phyloP scores from a whole-genome alignment of 2,888 invertebrate genomes.

The Aquatica leii region DNA sequence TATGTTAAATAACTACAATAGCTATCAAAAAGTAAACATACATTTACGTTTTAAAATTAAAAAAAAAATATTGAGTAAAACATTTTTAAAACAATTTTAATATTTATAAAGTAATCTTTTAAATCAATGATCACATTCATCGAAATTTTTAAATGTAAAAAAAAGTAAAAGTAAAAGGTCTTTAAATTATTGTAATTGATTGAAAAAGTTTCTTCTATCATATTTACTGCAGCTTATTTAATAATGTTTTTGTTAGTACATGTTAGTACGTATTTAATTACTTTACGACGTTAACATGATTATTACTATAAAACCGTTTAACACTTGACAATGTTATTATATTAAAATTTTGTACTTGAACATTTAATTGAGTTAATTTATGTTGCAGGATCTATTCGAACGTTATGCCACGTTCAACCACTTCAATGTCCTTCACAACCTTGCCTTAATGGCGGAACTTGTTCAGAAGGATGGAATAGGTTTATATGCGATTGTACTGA shows the following conservation, averaged over 20 bases:
- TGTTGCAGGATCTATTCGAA: slow-evolving; percentile 81
- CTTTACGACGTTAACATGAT: neutral
- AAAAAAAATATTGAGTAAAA: too few relatives aligned
- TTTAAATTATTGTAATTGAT: too few relatives aligned
- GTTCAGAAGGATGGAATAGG: slow-evolving; percentile 95
- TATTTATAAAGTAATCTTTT: too few relatives aligned
- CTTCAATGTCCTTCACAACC: slow-evolving; percentile 85
- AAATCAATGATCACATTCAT: too few relatives aligned
- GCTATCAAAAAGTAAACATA: too few relatives aligned
- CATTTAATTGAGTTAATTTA: slow-evolving; percentile 7
- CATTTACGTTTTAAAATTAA: too few relatives aligned
- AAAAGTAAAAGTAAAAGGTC: too few relatives aligned
- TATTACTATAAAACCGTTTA: neutral
- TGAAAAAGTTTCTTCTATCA: too few relatives aligned
- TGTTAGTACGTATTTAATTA: neutral
- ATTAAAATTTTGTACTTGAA: neutral
- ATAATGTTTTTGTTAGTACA: neutral
- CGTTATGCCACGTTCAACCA: slow-evolving; percentile 85
- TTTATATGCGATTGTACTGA: slow-evolving; percentile 88
- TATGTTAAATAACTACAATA: too few relatives aligned
- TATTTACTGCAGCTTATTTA: neutral
- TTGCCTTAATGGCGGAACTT: slow-evolving; percentile 88
- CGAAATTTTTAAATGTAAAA: too few relatives aligned
- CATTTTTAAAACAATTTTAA: too few relatives aligned
- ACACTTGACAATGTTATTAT: neutral